Evolutionary conservation across 2,113 vertebrate species (phyloP), one percentile per base, ranked within the genome.

Genomic region (Podarcis cretensis): DNA sequence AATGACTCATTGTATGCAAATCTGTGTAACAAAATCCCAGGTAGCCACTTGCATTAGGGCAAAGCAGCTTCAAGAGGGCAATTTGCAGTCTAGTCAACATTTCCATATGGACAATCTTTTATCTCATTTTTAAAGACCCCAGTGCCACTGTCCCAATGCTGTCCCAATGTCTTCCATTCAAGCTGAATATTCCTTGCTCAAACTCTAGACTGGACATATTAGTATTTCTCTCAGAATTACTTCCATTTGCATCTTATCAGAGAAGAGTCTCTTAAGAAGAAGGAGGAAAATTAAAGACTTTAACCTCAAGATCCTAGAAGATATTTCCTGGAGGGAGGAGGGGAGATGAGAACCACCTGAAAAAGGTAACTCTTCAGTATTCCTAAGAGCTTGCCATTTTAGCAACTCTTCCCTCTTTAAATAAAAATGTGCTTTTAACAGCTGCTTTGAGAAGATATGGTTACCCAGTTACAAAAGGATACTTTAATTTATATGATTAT

Each of bases 341-440:
- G 35, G n/a, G 30, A 6, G 74, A 48, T 48, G 37, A 84, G 83
- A 93, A 94, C 92, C 76, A 94, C 81, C 30, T 93, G 83, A 90
- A 90, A 90, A 95, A 90, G 91, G 78, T 90, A 93, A 93, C 94
- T 94, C 90, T 94, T 94, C 77, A 89, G 85, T 87, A 94, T 92
- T 89, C 63, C 91, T 83, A 90, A 89, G 90, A 95, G 75, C 85
- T 92, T 95, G 66, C 89, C 91, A 66, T 84, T 90, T 94, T 93
- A 95, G 83, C 92, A 94, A 90, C 92, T 92, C 68, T 94, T 95
- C 87, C 90, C 86, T 90, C 94, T 96, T 96, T 92, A 91, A 95
- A 95, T 92, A 94, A 96, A 96, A 96, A 95, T 88, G 87, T 88
- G 91, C 88, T 93, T 95, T 85, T 95, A 96, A 93, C 78, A 94